phyloP scores from a whole-genome alignment of 2,888 invertebrate species.

The Sipha maydis region DNA sequence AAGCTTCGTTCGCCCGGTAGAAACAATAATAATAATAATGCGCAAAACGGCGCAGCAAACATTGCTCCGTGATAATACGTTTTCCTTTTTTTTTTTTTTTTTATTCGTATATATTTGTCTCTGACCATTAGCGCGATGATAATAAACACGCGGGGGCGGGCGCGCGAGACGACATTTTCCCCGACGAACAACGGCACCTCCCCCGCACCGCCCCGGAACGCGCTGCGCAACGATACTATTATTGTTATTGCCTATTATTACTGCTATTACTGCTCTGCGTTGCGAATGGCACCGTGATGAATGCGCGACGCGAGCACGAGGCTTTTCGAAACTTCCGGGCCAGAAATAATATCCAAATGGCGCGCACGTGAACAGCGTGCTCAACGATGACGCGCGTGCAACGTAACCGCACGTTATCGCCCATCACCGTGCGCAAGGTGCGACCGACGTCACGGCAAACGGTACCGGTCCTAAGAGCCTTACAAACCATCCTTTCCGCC shows the following conservation, averaged over 20 bases:
- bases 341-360: slow-evolving; percentile 15
- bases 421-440: no score
- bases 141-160: background rate
- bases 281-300: no score
- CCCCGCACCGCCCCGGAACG: background rate
- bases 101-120: background rate
- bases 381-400: no score
- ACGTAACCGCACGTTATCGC: no score
- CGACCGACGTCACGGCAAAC: no score
- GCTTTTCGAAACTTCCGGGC: background rate
- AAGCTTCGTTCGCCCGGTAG: background rate
- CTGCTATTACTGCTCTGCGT: no score
- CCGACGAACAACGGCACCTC: background rate
- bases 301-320: background rate
- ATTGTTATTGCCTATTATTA: background rate
- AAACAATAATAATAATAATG: background rate
- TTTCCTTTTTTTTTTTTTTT: background rate
- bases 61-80: background rate
- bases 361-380: background rate
- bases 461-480: no score
- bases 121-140: slow-evolving; percentile 20
- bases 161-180: background rate
- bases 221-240: background rate
- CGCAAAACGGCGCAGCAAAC: background rate
- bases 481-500: no score